A percentile compares a stretch with the other conserved stretches of the same genome.
Conservation (phyloP, 2,113 vertebrate species). For the Heloderma charlesbogerti region DNA sequence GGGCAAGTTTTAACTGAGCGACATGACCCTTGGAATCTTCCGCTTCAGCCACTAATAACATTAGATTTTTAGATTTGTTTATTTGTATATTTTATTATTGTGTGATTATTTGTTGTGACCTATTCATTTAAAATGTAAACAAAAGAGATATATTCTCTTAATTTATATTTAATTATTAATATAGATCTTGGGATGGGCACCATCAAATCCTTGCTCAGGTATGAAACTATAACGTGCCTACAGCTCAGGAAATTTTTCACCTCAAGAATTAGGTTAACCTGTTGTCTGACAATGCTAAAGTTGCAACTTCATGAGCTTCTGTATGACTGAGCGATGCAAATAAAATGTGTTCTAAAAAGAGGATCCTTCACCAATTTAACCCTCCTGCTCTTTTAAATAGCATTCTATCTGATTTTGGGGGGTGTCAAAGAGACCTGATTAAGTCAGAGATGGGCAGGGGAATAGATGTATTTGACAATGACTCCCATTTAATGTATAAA, state of each 20-base stretch:
- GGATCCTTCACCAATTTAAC: background rate
- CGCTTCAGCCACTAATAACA: background rate
- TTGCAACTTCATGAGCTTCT: background rate
- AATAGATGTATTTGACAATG: background rate
- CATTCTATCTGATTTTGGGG: background rate
- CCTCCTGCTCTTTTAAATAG: too few relatives aligned
- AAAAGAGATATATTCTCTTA: too few relatives aligned
- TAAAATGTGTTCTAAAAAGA: background rate
- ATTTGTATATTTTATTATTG: too few relatives aligned
- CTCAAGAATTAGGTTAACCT: background rate
- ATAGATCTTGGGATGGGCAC: background rate
- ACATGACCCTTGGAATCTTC: background rate
- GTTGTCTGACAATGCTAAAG: background rate
- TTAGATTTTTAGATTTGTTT: too few relatives aligned
- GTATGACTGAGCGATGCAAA: background rate
- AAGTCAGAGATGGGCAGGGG: background rate
- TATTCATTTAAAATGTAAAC: too few relatives aligned
- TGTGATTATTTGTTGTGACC: too few relatives aligned
- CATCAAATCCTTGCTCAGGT: background rate
- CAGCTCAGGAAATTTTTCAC: background rate
- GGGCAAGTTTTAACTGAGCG: too few relatives aligned
- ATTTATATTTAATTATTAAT: background rate
- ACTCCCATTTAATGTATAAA: background rate
- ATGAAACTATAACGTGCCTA: background rate
- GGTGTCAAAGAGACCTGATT: background rate